phyloP scores from a whole-genome alignment of 1,140 invertebrate species.

The Phthorimaea operculella region DNA sequence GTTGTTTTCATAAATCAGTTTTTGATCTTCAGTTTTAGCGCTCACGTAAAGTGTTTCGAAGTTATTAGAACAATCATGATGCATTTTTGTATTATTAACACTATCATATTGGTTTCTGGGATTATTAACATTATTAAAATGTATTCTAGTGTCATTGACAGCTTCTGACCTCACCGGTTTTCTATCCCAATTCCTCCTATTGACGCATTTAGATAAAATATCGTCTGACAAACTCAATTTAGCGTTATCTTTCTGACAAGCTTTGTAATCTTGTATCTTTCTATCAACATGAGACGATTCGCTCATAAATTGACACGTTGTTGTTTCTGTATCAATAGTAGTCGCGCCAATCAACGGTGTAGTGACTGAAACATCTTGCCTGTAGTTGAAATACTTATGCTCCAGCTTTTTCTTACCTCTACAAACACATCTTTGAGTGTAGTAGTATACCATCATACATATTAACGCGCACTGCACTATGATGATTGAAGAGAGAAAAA shows the following conservation, averaged over 20 bases:
- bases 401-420: slow-evolving; percentile 34
- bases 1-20: slow-evolving; percentile 39
- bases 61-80: background rate
- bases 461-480: slow-evolving; percentile 42
- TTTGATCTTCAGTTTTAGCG: slow-evolving; percentile 9
- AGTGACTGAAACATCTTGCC: slow-evolving; percentile 46
- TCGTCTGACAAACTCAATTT: slow-evolving; percentile 52
- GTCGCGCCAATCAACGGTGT: slow-evolving; percentile 47
- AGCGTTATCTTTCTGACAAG: slow-evolving; percentile 36
- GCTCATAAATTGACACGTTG: slow-evolving; percentile 34
- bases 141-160: slow-evolving; percentile 10
- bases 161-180: slow-evolving; percentile 28
- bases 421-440: slow-evolving; percentile 31
- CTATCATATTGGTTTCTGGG: background rate
- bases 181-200: slow-evolving; percentile 43
- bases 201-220: slow-evolving; percentile 54
- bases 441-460: slow-evolving; percentile 33
- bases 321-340: slow-evolving; percentile 46
- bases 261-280: slow-evolving; percentile 49
- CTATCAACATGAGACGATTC: slow-evolving; percentile 44
- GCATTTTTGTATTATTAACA: slow-evolving; percentile 1
- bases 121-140: too few species aligned
- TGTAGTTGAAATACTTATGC: slow-evolving; percentile 39
- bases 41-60: background rate
- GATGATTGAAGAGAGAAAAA: slow-evolving; percentile 23